Evolutionary conservation across 92 coral and sea anemone species (phyloP).

Genomic region (Zoanthus solanderi): DNA sequence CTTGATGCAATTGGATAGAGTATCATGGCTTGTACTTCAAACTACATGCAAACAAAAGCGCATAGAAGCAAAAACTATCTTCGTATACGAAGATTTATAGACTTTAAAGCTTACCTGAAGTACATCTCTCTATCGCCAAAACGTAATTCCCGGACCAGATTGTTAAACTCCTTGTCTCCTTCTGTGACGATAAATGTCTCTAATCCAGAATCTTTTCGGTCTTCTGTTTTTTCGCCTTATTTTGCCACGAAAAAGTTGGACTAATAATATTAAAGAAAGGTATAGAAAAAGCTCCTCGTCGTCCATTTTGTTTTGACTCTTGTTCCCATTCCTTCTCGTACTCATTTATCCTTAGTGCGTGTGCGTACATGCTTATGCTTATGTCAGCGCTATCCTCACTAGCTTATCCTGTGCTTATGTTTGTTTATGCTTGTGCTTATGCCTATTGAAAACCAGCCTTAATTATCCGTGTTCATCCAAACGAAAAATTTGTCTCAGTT

Average conservation of each 20-base stretch:
- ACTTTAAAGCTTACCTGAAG: slow-evolving; percentile 52
- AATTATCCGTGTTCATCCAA: too few species aligned
- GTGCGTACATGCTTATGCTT: too few species aligned
- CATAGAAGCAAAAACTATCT: neutral
- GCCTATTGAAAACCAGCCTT: too few species aligned
- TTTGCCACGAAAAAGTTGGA: neutral
- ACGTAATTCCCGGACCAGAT: slow-evolving; percentile 60
- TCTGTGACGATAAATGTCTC: slow-evolving; percentile 49
- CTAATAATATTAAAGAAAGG: too few species aligned
- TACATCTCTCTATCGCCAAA: slow-evolving; percentile 62
- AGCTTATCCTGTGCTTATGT: too few species aligned
- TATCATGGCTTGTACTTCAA: neutral
- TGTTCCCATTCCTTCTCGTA: too few species aligned
- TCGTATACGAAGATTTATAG: neutral
- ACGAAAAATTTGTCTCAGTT: too few species aligned
- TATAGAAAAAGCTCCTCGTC: too few species aligned
- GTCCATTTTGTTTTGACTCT: too few species aligned
- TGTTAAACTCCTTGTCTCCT: slow-evolving; percentile 57
- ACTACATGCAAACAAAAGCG: neutral
- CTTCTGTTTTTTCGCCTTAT: neutral
- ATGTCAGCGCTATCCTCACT: too few species aligned
- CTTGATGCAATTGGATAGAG: neutral
- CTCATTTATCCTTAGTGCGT: too few species aligned
- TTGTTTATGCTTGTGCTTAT: too few species aligned
- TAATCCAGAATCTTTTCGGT: slow-evolving; percentile 60